A percentile compares a stretch with the other conserved stretches of the same genome.
phyloP scores from a whole-genome alignment of 2,888 invertebrate species.

The Cosmopolites sordidus region DNA sequence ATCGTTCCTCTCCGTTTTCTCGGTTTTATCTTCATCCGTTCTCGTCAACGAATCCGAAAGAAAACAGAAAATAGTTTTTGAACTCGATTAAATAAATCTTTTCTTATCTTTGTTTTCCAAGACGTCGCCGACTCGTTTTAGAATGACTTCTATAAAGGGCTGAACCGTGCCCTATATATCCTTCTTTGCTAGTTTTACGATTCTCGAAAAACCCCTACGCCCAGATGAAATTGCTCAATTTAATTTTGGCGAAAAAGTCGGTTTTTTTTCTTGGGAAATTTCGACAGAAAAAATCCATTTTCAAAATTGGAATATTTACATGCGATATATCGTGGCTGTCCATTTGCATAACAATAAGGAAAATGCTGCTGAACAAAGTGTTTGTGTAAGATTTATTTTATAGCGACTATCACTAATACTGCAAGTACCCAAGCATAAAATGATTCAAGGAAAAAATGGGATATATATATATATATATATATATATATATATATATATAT shows the following conservation, averaged over 20 bases:
- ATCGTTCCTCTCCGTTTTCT: too few relatives aligned
- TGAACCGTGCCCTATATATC: constrained; percentile 11
- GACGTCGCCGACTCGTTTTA: constrained; percentile 7
- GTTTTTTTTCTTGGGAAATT: too few relatives aligned
- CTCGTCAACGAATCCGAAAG: background rate
- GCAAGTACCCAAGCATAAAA: too few relatives aligned
- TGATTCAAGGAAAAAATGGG: too few relatives aligned
- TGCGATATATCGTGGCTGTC: too few relatives aligned
- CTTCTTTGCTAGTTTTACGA: constrained; percentile 10
- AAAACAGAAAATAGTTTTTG: constrained; percentile 5
- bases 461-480: too few relatives aligned
- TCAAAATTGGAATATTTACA: constrained; percentile 4
- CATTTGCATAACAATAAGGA: too few relatives aligned
- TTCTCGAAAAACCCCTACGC: background rate
- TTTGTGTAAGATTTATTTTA: too few relatives aligned
- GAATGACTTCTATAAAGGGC: constrained; percentile 10
- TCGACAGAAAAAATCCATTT: constrained; percentile 5
- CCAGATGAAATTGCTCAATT: constrained; percentile 6
- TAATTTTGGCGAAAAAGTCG: constrained; percentile 3
- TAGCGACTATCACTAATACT: too few relatives aligned
- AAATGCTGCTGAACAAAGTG: too few relatives aligned
- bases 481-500: too few relatives aligned
- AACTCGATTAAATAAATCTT: constrained; percentile 17
- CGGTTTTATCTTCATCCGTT: too few relatives aligned
- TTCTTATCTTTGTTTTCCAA: constrained; percentile 17